Base-by-base conservation (phyloP, 2,888 invertebrate genomes). In the Actias luna region DNA sequence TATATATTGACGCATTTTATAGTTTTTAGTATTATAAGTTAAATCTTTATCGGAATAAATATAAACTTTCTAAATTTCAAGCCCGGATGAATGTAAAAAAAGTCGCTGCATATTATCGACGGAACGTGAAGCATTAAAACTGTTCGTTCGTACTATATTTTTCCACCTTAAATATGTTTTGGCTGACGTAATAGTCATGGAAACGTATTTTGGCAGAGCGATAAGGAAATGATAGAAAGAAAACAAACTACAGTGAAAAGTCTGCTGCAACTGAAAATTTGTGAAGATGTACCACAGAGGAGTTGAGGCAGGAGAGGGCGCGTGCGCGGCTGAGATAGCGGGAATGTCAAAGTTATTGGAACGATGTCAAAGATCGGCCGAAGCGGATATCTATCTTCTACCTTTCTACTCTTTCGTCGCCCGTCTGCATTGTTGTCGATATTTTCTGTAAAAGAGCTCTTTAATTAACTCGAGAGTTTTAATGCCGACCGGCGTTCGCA, bases 151-250 rank as follows among this genome's bases (percentile, higher is more conserved):
- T 60, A 66, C 76, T 85, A 87, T 68, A 87, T 79, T 82, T 85
- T 88, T 84, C n/a, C 83, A 91, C 91, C 89, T 91, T 89, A 89
- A 89, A 84, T 87, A 88, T 87, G 85, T 88, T 87, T 85, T 83
- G 79, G 83, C 83, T 90, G 89, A 89, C 84, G 87, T 90, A 90
- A 92, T 84, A 84, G 88, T 88, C 90, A 87, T 89, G 90, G 46
- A 87, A 90, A 89, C 86, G 88, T 90, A 91, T 93, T 92, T 93
- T 92, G 91, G 92, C 92, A 92, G 84, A 80, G 82, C 88, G 92
- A 93, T 93, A 93, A 93, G 92, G 89, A 93, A 92, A 93, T 90
- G 90, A 89, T 89, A 90, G 88, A 87, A 89, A 91, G 91, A 91
- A 92, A 93, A 92, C 88, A 91, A 91, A 92, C 88, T 90, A 88